phyloP scores from a whole-genome alignment of 2,113 vertebrate species.

The Menura novaehollandiae region DNA sequence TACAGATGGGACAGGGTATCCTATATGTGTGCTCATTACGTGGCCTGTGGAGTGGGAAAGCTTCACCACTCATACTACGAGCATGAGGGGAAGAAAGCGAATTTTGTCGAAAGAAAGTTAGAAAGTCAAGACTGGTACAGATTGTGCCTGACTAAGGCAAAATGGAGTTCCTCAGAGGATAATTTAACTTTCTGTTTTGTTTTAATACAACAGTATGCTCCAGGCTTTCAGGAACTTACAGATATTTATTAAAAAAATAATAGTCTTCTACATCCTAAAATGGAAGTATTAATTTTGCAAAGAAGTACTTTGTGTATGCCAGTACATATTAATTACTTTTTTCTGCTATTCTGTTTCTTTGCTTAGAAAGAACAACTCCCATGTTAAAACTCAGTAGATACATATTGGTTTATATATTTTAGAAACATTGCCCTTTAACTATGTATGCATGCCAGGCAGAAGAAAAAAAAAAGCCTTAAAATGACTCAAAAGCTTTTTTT shows the following conservation, averaged over 20 bases:
- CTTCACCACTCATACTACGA: not conserved
- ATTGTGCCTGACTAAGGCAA: not conserved
- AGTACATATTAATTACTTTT: not conserved
- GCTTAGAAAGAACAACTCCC: not conserved
- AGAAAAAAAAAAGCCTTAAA: not conserved
- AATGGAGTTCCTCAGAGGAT: not conserved
- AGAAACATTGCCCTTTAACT: not conserved
- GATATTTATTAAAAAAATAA: not conserved
- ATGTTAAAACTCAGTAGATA: not conserved
- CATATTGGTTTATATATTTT: not conserved
- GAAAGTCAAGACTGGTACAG: not conserved
- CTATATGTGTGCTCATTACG: not conserved
- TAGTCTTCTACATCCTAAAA: not conserved
- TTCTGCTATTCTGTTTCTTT: not conserved
- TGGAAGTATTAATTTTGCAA: not conserved
- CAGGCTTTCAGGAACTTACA: not conserved
- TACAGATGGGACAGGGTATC: not conserved
- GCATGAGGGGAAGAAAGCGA: not conserved
- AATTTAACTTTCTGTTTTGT: not conserved
- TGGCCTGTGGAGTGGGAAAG: not conserved
- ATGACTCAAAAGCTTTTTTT: not conserved
- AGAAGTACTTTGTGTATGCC: not conserved
- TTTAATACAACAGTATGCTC: not conserved
- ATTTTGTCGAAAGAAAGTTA: not conserved
- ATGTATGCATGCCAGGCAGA: not conserved